phyloP scores from a whole-genome alignment of 2,888 invertebrate species.

The Icerya purchasi region DNA sequence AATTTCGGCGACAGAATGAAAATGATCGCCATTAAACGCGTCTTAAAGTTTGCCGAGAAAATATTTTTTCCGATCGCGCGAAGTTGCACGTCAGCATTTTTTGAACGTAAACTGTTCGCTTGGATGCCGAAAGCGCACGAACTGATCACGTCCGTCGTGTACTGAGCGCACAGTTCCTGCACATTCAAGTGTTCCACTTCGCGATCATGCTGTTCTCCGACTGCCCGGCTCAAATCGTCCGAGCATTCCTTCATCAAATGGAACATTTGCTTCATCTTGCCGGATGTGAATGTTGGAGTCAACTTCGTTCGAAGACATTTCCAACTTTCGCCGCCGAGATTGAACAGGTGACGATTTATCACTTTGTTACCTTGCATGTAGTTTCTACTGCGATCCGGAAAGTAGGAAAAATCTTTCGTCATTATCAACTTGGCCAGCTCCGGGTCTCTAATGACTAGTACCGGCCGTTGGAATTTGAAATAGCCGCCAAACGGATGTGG shows the following conservation, averaged over 20 bases:
- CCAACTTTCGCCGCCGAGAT: constrained; percentile 31
- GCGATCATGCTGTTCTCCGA: background rate
- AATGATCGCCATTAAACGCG: background rate
- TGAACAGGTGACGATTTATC: constrained; percentile 25
- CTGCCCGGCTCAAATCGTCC: constrained; percentile 21
- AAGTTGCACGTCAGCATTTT: constrained; percentile 8
- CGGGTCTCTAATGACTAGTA: too few relatives aligned
- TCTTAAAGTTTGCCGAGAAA: background rate
- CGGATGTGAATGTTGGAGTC: constrained; percentile 32
- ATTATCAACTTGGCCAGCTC: too few relatives aligned
- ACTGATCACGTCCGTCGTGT: constrained; percentile 10
- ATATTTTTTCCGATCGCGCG: constrained; percentile 2
- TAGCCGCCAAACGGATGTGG: too few relatives aligned
- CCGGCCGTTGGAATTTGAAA: too few relatives aligned
- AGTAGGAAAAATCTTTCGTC: too few relatives aligned
- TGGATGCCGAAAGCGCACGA: constrained; percentile 12
- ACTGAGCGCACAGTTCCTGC: too few relatives aligned
- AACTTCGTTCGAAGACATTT: constrained; percentile 30
- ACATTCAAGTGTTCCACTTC: too few relatives aligned
- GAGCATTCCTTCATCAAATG: constrained; percentile 27
- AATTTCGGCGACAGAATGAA: constrained; percentile 1
- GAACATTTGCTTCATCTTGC: constrained; percentile 32
- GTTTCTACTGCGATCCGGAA: too few relatives aligned
- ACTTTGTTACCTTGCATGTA: constrained; percentile 24
- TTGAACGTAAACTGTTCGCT: constrained; percentile 3